Percentiles rank a stretch among this genome's conserved stretches.
These are phyloP conservation scores for Trichopoda pennipes DNA, from an alignment of 2,888 invertebrate species.

Conservation along the genomic window DNA sequence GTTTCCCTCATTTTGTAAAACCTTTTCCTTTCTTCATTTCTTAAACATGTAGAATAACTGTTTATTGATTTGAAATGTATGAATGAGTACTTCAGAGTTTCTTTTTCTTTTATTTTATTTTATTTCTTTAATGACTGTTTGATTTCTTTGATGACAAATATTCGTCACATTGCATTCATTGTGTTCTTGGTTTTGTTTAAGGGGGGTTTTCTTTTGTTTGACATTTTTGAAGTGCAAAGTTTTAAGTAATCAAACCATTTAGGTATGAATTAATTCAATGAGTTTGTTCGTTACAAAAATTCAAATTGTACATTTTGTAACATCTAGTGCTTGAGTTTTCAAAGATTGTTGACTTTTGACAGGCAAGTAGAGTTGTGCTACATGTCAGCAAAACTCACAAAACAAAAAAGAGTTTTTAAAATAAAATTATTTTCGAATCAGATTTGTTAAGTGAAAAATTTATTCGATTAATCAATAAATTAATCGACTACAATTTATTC, in stretches of 20 bases:
- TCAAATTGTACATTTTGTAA: slow-evolving; percentile 39
- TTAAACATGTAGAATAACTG: slow-evolving; percentile 40
- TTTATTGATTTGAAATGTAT: slow-evolving; percentile 61
- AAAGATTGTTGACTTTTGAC: neutral
- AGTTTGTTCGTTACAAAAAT: slow-evolving; percentile 60
- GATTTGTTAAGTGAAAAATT: no score
- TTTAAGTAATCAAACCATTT: slow-evolving; percentile 67
- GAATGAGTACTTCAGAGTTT: slow-evolving; percentile 40
- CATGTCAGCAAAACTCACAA: neutral
- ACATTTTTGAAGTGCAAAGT: slow-evolving; percentile 65
- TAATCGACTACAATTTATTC: no score
- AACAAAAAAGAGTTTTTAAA: no score
- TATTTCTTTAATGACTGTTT: slow-evolving; percentile 47
- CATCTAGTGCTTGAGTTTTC: slow-evolving; percentile 14
- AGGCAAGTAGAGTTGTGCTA: neutral
- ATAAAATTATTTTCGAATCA: no score
- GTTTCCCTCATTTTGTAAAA: slow-evolving; percentile 34
- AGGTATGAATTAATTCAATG: slow-evolving; percentile 44
- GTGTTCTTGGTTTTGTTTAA: slow-evolving; percentile 11
- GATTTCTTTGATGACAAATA: slow-evolving; percentile 62
- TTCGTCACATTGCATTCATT: slow-evolving; percentile 32
- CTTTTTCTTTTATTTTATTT: slow-evolving; percentile 24
- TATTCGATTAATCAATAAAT: no score
- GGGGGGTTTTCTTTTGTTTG: slow-evolving; percentile 58
- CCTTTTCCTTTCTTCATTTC: slow-evolving; percentile 25